Base-by-base conservation (phyloP, 1,140 invertebrate species). In the Diprion similis region DNA sequence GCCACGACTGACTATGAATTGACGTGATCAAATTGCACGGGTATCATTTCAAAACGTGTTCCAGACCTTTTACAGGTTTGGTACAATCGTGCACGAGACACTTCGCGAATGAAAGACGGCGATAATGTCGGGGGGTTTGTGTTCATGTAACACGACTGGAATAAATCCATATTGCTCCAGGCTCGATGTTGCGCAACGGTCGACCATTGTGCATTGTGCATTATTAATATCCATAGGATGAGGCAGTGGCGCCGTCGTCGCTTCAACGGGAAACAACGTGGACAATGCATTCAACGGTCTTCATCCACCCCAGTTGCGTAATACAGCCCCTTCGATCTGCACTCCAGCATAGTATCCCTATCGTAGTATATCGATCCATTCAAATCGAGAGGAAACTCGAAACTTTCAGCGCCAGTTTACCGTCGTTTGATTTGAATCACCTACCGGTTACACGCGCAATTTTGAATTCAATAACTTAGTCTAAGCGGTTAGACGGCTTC, bases 91-190 rank as follows among this genome's bases (percentile, higher is more conserved):
- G 66, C 66, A 68, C 18, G 18, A 68, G 66, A 68, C 66, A 68
- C 66, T 68, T 68, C 19, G 19, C 37, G 66, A 68, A 68, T 68
- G 66, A 68, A 17, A 68, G 66, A 11, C 66, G 37, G 66, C 7
- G 66, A 10, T 13, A 17, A 68, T 68, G 8, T 68, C 66, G 66
- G 10, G 17, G 10, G 37, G 66, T 45, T 68, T 6, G 66, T 68
- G 17, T 45, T 68, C 17, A 68, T 19, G 66, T 68, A 68, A 68
- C 66, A 68, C 66, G 66, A 68, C 66, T 68, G 66, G 66, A 68
- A 68, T 68, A 68, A 68, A 68, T 68, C 66, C 66, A 68, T 68
- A 68, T 19, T 45, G 66, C 66, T 45, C 37, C 51, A 59, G 51
- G 51, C 51, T 59, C 51, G 37, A 45, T 15, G 11, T 68, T 68